Evolutionary conservation across 1,140 invertebrate genomes (phyloP).

Genomic region (Tribolium madens): DNA sequence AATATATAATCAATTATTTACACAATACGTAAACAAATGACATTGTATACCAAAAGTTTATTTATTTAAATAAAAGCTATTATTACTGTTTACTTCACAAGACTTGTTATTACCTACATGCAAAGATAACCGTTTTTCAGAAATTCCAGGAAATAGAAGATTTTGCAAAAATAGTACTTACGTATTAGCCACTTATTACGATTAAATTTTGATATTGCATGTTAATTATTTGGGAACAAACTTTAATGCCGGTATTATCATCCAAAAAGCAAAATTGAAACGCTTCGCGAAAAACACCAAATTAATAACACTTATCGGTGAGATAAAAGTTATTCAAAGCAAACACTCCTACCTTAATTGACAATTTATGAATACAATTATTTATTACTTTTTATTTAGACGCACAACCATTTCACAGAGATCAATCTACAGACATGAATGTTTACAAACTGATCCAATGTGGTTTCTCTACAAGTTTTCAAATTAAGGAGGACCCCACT

Average conservation of each 20-base stretch:
- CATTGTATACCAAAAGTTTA: no score
- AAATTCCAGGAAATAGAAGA: not conserved
- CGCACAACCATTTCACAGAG: not conserved
- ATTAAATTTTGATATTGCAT: not conserved
- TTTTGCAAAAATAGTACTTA: not conserved
- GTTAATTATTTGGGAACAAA: no score
- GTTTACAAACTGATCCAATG: conserved; percentile 6
- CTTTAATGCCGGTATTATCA: not conserved
- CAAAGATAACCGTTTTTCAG: not conserved
- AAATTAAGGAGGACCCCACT: conserved; percentile 20
- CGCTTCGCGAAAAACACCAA: not conserved
- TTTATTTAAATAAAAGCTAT: not conserved
- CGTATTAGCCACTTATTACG: not conserved
- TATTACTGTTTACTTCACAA: not conserved
- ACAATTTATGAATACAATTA: not conserved
- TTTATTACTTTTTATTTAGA: not conserved
- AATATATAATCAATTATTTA: not conserved
- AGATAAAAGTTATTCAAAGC: not conserved
- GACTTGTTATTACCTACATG: not conserved
- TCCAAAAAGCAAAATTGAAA: not conserved
- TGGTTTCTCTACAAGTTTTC: not conserved
- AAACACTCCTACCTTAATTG: not conserved
- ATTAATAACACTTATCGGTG: not conserved
- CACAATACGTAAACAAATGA: not conserved
- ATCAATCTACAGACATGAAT: not conserved